Percentiles rank a stretch among this genome's conserved stretches.
Conservation (phyloP, 2,888 invertebrate genomes). For the Apocheima hispidaria region DNA sequence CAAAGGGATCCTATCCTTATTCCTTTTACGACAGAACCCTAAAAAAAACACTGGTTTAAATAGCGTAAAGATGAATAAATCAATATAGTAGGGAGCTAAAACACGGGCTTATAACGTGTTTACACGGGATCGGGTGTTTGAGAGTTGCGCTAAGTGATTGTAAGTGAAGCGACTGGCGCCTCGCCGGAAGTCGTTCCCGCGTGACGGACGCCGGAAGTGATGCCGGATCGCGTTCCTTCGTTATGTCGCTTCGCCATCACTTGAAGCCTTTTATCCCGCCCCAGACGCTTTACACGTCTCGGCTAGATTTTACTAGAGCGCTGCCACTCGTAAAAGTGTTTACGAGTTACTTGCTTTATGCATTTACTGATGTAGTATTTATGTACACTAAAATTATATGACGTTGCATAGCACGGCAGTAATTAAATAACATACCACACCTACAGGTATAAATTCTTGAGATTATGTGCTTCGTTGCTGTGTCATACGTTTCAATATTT, state of each 20-base stretch:
- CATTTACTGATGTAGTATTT: slow-evolving; percentile 37
- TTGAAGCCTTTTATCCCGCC: slow-evolving; percentile 61
- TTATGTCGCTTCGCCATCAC: slow-evolving; percentile 69
- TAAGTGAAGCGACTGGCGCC: slow-evolving; percentile 82
- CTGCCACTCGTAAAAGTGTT: slow-evolving; percentile 43
- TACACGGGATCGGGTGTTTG: slow-evolving; percentile 65
- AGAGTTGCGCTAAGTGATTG: slow-evolving; percentile 83
- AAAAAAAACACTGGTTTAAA: slow-evolving; percentile 30
- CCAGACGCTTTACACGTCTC: slow-evolving; percentile 48
- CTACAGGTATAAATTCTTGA: slow-evolving; percentile 7
- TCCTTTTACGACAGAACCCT: no score
- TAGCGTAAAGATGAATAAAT: slow-evolving; percentile 42
- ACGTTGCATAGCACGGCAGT: slow-evolving; percentile 27
- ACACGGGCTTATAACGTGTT: slow-evolving; percentile 55
- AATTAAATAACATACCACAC: slow-evolving; percentile 33
- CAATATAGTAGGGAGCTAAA: slow-evolving; percentile 48
- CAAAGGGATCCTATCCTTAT: no score
- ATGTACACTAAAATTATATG: slow-evolving; percentile 38
- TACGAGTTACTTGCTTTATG: slow-evolving; percentile 43
- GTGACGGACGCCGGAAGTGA: slow-evolving; percentile 83
- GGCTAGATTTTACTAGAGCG: slow-evolving; percentile 40
- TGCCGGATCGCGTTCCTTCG: slow-evolving; percentile 80
- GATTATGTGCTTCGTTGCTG: neutral
- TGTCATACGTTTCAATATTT: no score
- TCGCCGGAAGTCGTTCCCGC: slow-evolving; percentile 81